Conservation (phyloP, 2,888 invertebrate genomes). For the Tholera decimalis region DNA sequence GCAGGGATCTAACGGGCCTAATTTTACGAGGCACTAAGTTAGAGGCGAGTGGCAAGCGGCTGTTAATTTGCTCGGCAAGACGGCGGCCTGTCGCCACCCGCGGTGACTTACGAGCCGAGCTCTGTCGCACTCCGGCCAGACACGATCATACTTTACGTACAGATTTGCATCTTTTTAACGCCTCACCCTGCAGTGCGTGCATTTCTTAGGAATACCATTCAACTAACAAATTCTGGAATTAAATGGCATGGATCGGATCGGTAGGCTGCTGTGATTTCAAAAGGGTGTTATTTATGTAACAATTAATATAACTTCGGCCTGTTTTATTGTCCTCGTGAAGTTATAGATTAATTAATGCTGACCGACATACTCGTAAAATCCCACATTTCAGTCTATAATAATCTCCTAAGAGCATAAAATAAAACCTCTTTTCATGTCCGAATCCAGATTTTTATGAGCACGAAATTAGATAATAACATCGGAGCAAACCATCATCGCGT, state of each 20-base stretch:
- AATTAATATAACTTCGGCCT: too few species aligned
- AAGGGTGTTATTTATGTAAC: neutral
- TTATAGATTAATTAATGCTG: constrained; percentile 14
- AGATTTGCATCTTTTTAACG: constrained; percentile 78
- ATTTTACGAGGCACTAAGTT: constrained; percentile 91
- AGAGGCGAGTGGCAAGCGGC: constrained; percentile 87
- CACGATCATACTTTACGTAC: constrained; percentile 75
- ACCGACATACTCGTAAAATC: neutral
- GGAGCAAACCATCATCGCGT: constrained; percentile 72
- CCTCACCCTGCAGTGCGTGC: constrained; percentile 13
- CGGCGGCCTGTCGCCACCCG: constrained; percentile 87
- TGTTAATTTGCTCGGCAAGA: constrained; percentile 88
- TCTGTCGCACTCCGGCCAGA: constrained; percentile 38
- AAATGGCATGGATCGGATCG: constrained; percentile 14
- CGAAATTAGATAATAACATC: constrained; percentile 76
- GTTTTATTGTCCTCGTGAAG: neutral
- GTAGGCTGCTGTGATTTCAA: neutral
- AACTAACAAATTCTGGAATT: constrained; percentile 30
- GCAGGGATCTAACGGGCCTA: constrained; percentile 87
- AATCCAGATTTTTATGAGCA: constrained; percentile 67
- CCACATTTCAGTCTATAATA: constrained; percentile 69
- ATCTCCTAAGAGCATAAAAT: constrained; percentile 68
- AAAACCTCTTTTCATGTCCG: constrained; percentile 70
- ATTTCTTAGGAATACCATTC: constrained; percentile 13
- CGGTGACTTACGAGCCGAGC: constrained; percentile 86